Percentiles rank a stretch among this genome's conserved stretches.
These are phyloP conservation scores for Silurus glanis DNA, from an alignment of 2,113 vertebrate genomes.

Conservation along the genomic window DNA sequence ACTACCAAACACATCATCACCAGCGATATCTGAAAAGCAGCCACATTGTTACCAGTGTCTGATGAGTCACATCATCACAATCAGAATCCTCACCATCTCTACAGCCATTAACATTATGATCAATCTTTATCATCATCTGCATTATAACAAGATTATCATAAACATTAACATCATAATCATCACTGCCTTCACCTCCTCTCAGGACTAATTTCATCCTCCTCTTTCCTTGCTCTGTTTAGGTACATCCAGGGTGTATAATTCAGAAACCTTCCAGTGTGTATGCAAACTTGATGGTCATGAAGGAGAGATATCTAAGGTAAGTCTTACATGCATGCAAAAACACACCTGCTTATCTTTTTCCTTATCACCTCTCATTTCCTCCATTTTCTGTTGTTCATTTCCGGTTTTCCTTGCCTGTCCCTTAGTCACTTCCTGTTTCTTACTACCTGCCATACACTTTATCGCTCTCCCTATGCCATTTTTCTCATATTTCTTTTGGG, in stretches of 20 bases:
- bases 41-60: background rate
- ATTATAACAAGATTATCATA: background rate
- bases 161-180: background rate
- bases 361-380: constrained; percentile 22
- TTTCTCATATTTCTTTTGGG: constrained; percentile 41
- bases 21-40: background rate
- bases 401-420: constrained; percentile 15
- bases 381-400: constrained; percentile 21
- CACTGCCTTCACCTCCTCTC: background rate
- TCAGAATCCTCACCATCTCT: background rate
- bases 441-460: constrained; percentile 30
- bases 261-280: constrained; percentile 79
- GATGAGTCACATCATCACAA: background rate
- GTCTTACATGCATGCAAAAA: constrained; percentile 31
- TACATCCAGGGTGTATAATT: constrained; percentile 81
- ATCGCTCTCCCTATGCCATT: constrained; percentile 27
- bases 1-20: background rate
- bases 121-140: background rate
- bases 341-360: constrained; percentile 43
- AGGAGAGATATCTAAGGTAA: constrained; percentile 92
- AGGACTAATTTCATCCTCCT: background rate
- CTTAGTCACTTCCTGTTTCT: constrained; percentile 43
- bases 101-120: background rate
- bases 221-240: constrained; percentile 67
- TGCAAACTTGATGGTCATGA: constrained; percentile 83